These are phyloP conservation scores for Reticulitermes speratus DNA, from an alignment of 1,140 invertebrate genomes.

Conservation along the genomic window DNA sequence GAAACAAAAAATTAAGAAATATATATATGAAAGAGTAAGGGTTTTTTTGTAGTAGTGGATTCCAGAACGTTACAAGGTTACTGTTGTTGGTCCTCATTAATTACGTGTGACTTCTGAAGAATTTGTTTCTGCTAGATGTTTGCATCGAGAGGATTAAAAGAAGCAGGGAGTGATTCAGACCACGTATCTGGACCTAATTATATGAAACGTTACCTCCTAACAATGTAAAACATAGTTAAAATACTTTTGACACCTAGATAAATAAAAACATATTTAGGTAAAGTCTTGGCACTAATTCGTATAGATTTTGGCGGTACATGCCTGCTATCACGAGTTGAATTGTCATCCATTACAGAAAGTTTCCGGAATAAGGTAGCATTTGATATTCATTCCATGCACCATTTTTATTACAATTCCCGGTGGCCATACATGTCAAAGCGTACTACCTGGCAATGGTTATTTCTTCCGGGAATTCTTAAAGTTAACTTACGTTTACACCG, in stretches of 20 bases:
- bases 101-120: not conserved
- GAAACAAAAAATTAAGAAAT: not conserved
- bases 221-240: not conserved
- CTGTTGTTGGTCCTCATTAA: not conserved
- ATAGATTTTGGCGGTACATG: not conserved
- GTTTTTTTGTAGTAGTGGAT: not conserved
- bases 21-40: not conserved
- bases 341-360: not conserved
- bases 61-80: not conserved
- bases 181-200: not conserved
- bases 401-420: not conserved
- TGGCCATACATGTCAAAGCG: not conserved
- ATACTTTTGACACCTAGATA: not conserved
- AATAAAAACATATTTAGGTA: not conserved
- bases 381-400: not conserved
- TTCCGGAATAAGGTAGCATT: not conserved
- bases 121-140: not conserved
- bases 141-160: not conserved
- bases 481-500: too few species aligned
- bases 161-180: not conserved
- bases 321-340: not conserved
- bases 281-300: not conserved
- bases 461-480: not conserved
- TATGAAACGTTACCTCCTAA: not conserved
- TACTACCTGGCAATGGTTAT: not conserved